These are phyloP conservation scores for Aromia moschata DNA, from an alignment of 2,888 invertebrate genomes.

Conservation along the genomic window DNA sequence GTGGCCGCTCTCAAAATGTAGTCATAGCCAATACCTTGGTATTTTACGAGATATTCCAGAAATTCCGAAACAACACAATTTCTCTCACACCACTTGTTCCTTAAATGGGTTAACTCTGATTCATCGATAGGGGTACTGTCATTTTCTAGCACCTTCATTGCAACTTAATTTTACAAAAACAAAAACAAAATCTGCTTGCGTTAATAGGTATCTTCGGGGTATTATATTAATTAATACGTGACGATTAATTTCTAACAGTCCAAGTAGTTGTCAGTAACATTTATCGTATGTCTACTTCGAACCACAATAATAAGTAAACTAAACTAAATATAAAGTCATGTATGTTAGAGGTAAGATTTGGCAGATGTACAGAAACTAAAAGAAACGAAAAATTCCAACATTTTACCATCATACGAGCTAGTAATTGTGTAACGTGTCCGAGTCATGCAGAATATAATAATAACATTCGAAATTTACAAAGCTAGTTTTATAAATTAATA, in stretches of 20 bases:
- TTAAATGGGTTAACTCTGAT: conserved; percentile 48
- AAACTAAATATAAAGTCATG: conserved; percentile 37
- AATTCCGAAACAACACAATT: conserved; percentile 63
- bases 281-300: conserved; percentile 15
- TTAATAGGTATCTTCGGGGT: too few relatives aligned
- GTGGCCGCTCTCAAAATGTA: too few relatives aligned
- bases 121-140: conserved; percentile 28
- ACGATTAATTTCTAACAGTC: background rate
- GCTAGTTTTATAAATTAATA: too few relatives aligned
- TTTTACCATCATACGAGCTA: too few relatives aligned
- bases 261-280: background rate
- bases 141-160: conserved; percentile 32
- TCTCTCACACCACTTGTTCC: conserved; percentile 53
- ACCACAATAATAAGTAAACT: conserved; percentile 37
- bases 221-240: background rate
- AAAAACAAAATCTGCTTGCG: too few relatives aligned
- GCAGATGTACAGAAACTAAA: conserved; percentile 33
- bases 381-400: too few relatives aligned
- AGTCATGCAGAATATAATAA: too few relatives aligned
- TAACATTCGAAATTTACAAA: too few relatives aligned
- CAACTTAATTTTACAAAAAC: background rate
- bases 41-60: conserved; percentile 63
- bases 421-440: too few relatives aligned
- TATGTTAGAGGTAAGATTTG: conserved; percentile 44
- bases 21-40: conserved; percentile 65